Evolutionary conservation across 2,113 vertebrate species (phyloP).

Genomic region (Stegostoma tigrinum): DNA sequence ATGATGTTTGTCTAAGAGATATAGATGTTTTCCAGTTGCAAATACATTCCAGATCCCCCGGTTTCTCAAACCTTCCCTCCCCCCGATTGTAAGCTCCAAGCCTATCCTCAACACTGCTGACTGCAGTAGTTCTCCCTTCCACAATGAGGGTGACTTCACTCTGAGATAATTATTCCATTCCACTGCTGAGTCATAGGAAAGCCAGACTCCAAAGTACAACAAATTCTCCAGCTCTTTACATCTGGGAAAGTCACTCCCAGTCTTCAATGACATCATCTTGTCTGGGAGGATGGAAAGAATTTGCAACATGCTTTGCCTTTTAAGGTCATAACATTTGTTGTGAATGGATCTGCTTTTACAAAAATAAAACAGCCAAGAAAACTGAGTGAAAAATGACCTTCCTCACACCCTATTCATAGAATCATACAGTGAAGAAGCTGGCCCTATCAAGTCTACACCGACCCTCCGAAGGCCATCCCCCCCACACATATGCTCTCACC

Average conservation of each 20-base stretch:
- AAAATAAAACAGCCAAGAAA: neutral
- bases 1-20: neutral
- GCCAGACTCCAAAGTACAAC: neutral
- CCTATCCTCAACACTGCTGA: neutral
- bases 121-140: neutral
- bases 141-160: neutral
- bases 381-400: neutral
- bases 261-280: conserved; percentile 14
- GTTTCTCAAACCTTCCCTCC: neutral
- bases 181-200: neutral
- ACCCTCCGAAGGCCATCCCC: no score
- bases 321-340: conserved; percentile 5
- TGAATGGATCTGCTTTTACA: neutral
- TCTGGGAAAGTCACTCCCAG: conserved; percentile 12
- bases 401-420: neutral
- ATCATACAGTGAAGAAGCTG: no score
- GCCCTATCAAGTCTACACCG: no score
- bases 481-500: no score
- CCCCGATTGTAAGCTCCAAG: neutral
- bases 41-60: neutral
- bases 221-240: neutral
- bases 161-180: neutral
- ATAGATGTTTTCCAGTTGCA: neutral
- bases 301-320: conserved; percentile 1
- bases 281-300: neutral